A percentile compares a stretch with the other conserved stretches of the same genome.
phyloP scores from a whole-genome alignment of 2,888 invertebrate genomes.

The Cephus runcator region DNA sequence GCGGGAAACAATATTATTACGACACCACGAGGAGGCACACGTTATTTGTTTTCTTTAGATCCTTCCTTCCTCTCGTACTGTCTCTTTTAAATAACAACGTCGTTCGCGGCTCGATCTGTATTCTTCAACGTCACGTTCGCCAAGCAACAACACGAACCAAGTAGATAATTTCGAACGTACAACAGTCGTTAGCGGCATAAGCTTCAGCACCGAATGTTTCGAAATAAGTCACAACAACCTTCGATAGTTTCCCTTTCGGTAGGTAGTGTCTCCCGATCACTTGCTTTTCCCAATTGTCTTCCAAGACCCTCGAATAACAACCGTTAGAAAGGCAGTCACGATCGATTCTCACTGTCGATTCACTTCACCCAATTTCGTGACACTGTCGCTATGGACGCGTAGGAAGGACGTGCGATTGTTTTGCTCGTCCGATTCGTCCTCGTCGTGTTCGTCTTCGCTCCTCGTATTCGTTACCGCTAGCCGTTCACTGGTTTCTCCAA shows the following conservation, averaged over 20 bases:
- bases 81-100: not conserved
- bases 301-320: not conserved
- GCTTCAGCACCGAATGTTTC: not conserved
- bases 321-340: not conserved
- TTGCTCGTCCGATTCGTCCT: not conserved
- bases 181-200: not conserved
- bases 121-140: not conserved
- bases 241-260: not conserved
- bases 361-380: not conserved
- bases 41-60: not conserved
- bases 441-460: not conserved
- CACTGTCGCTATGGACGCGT: not conserved
- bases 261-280: not conserved
- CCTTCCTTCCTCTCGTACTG: not conserved
- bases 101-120: not conserved
- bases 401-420: not conserved
- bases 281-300: not conserved
- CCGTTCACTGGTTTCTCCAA: not conserved
- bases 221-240: not conserved
- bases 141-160: not conserved
- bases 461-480: not conserved
- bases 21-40: not conserved
- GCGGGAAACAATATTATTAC: constrained; percentile 61
- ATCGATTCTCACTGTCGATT: not conserved
- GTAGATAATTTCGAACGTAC: not conserved